Conservation (phyloP, 2,888 invertebrate species). For the Chaitophorus viminalis region DNA sequence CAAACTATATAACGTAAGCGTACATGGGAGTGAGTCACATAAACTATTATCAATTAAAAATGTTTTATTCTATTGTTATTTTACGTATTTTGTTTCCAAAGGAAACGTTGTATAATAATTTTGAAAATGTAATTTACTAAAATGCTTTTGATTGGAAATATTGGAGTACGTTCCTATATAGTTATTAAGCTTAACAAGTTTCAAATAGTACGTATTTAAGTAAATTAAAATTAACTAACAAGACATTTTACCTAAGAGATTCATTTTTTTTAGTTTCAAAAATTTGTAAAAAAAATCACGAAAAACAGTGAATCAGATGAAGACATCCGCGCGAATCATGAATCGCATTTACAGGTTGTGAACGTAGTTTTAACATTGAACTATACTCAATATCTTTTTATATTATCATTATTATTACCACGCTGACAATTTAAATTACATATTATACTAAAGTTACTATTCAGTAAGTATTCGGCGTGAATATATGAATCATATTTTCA, state of each 20-base stretch:
- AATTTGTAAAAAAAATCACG: too few species aligned
- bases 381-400: background rate
- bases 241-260: too few species aligned
- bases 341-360: too few species aligned
- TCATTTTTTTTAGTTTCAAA: too few species aligned
- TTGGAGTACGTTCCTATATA: too few species aligned
- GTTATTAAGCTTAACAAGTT: too few species aligned
- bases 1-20: background rate
- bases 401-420: background rate
- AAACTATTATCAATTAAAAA: background rate
- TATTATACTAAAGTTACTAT: background rate
- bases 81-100: background rate
- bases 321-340: too few species aligned
- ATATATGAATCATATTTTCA: too few species aligned
- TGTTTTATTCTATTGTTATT: background rate
- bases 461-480: too few species aligned
- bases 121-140: background rate
- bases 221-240: too few species aligned
- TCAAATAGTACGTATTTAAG: too few species aligned
- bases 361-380: background rate
- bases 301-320: too few species aligned
- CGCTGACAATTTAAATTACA: background rate
- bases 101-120: background rate
- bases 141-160: background rate
- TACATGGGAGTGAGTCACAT: background rate